phyloP scores from a whole-genome alignment of 2,888 invertebrate genomes.

The Empis stercorea region DNA sequence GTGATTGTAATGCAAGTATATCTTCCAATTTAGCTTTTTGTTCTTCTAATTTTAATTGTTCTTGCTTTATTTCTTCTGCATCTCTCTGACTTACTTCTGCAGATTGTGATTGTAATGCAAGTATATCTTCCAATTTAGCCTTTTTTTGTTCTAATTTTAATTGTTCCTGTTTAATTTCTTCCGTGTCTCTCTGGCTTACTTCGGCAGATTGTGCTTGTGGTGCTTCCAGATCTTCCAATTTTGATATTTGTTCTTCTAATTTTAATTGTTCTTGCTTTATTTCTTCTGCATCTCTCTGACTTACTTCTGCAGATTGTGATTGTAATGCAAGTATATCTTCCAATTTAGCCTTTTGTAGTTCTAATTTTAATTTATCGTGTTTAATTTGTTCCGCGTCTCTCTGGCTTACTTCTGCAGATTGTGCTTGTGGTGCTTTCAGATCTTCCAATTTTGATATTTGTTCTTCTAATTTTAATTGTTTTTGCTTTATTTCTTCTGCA shows the following conservation, averaged over 20 bases:
- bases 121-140: neutral
- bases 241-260: neutral
- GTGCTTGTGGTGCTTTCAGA: constrained; percentile 8
- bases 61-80: neutral
- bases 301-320: neutral
- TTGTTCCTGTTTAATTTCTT: neutral
- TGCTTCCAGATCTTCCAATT: constrained; percentile 10
- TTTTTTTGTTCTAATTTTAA: constrained; percentile 2
- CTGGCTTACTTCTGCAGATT: neutral
- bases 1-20: neutral
- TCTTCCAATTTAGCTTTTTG: no score
- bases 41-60: no score
- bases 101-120: neutral
- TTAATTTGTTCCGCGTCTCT: neutral
- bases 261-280: neutral
- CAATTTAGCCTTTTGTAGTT: neutral
- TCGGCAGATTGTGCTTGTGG: constrained; percentile 1
- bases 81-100: neutral
- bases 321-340: neutral
- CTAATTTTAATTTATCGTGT: neutral
- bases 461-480: neutral
- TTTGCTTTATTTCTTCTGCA: neutral
- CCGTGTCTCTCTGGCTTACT: neutral
- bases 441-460: constrained; percentile 5
- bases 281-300: neutral